Conservation (phyloP, 2,797 vertebrate genomes). For the Leptoclinus maculatus region DNA sequence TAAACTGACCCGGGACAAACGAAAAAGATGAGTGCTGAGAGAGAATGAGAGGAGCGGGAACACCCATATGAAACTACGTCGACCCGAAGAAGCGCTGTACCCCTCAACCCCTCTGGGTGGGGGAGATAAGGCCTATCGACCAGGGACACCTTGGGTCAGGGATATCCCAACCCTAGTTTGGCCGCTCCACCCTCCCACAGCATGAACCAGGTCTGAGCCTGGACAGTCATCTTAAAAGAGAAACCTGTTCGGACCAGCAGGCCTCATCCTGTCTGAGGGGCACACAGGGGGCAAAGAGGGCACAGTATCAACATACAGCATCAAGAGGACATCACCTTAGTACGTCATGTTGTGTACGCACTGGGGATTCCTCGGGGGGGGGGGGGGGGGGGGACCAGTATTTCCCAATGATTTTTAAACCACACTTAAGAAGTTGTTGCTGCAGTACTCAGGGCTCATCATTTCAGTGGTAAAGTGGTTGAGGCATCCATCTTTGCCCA, state of each 20-base stretch:
- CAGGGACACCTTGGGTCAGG: constrained; percentile 80
- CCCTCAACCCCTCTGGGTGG: constrained; percentile 42
- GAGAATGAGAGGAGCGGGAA: constrained; percentile 65
- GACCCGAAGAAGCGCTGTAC: constrained; percentile 39
- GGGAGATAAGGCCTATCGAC: constrained; percentile 83
- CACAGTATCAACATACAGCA: constrained; percentile 47
- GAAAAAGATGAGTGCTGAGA: constrained; percentile 32
- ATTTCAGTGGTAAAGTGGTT: neutral
- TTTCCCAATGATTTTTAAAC: neutral
- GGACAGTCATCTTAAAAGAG: neutral
- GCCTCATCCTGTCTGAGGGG: constrained; percentile 27
- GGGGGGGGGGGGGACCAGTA: neutral
- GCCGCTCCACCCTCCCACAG: constrained; percentile 62
- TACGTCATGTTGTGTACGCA: constrained; percentile 75
- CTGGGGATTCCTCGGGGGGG: constrained; percentile 75
- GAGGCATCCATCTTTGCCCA: neutral
- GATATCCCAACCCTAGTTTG: constrained; percentile 81
- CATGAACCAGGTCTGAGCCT: constrained; percentile 14
- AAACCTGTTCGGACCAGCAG: constrained; percentile 13
- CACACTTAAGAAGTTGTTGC: neutral
- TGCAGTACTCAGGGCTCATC: too few relatives aligned
- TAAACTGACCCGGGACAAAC: constrained; percentile 62
- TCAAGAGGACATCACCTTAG: constrained; percentile 62
- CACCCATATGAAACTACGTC: constrained; percentile 81
- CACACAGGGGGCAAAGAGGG: constrained; percentile 45